These are phyloP conservation scores for Syritta pipiens DNA, from an alignment of 2,888 invertebrate species.

Conservation along the genomic window DNA sequence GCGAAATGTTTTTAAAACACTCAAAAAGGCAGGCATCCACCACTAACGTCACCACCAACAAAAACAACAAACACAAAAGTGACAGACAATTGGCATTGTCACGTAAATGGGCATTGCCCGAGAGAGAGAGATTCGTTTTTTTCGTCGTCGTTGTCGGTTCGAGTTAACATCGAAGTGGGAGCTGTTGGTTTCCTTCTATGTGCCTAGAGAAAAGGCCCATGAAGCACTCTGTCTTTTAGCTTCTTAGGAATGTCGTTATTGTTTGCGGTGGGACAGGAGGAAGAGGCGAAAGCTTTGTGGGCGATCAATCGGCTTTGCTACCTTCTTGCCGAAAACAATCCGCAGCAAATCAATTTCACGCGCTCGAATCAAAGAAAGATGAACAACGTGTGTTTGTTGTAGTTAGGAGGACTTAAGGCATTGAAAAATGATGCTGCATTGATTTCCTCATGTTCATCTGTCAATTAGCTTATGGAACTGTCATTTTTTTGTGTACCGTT, in stretches of 20 bases:
- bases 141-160: no score
- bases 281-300: conserved; percentile 44
- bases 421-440: no score
- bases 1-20: neutral
- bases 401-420: no score
- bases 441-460: no score
- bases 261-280: no score
- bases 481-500: no score
- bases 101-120: conserved; percentile 51
- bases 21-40: no score
- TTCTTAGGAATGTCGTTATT: conserved; percentile 61
- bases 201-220: conserved; percentile 46
- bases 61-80: conserved; percentile 12
- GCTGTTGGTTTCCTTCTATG: conserved; percentile 37
- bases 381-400: neutral
- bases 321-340: conserved; percentile 29
- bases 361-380: neutral
- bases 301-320: conserved; percentile 39
- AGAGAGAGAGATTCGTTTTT: conserved; percentile 12
- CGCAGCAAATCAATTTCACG: conserved; percentile 24
- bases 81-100: conserved; percentile 24
- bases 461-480: no score
- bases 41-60: neutral
- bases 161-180: conserved; percentile 40
- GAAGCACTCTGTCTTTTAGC: no score